Percentiles rank a stretch among this genome's conserved stretches.
Evolutionary conservation across 2,113 vertebrate species (phyloP).

Genomic region (Eleginops maclovinus): DNA sequence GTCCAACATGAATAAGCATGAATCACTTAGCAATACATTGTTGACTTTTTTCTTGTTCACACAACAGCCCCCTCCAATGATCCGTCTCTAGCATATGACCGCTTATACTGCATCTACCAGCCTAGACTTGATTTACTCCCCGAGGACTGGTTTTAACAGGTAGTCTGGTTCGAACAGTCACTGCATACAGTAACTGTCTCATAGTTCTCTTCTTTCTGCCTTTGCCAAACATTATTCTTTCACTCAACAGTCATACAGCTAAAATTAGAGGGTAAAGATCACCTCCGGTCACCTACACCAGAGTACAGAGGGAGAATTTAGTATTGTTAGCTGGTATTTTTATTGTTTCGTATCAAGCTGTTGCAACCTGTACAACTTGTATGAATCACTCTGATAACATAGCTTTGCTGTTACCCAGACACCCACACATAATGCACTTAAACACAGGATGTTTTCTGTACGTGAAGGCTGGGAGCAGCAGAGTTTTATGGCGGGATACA

Average conservation of each 20-base stretch:
- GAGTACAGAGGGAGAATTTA: constrained; percentile 3
- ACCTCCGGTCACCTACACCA: not conserved
- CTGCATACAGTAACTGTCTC: constrained; percentile 26
- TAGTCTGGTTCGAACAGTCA: constrained; percentile 37
- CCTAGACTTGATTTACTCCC: constrained; percentile 60
- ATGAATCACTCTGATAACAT: constrained; percentile 60
- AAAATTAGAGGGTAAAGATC: constrained; percentile 55
- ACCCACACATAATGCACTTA: constrained; percentile 3
- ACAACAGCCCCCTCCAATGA: constrained; percentile 35
- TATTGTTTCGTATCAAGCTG: constrained; percentile 39
- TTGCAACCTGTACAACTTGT: constrained; percentile 45
- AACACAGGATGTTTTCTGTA: constrained; percentile 18
- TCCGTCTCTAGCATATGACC: constrained; percentile 45
- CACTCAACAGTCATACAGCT: constrained; percentile 45
- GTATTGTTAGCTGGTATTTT: constrained; percentile 5
- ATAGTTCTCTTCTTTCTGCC: constrained; percentile 8
- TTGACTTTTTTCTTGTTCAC: constrained; percentile 41
- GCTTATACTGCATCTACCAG: constrained; percentile 57
- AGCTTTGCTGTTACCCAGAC: constrained; percentile 18
- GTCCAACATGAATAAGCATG: constrained; percentile 62
- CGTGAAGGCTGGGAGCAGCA: constrained; percentile 37
- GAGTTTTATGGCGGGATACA: constrained; percentile 62
- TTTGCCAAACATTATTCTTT: constrained; percentile 56
- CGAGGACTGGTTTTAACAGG: constrained; percentile 40
- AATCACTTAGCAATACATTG: constrained; percentile 55